These are phyloP conservation scores for Oligia latruncula DNA, from an alignment of 2,888 invertebrate species.

Conservation along the genomic window DNA sequence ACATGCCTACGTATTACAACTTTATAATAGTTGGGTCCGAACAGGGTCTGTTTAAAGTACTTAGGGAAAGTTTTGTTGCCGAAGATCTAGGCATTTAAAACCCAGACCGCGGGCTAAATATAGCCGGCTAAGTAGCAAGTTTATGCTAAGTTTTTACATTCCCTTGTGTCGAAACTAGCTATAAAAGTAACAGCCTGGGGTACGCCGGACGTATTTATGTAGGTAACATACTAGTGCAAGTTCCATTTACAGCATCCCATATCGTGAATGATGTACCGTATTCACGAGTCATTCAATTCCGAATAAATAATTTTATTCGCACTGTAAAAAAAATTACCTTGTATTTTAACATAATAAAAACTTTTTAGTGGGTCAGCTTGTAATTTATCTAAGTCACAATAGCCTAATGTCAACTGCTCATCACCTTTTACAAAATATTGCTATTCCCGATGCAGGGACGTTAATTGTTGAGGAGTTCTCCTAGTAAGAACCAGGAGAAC, in stretches of 20 bases:
- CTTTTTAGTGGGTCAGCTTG: too few relatives aligned
- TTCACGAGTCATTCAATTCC: background rate
- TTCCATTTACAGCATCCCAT: background rate
- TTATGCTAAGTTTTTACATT: slow-evolving; percentile 4
- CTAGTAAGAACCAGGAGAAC: too few relatives aligned
- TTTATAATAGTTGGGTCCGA: background rate
- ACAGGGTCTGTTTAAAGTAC: slow-evolving; percentile 13
- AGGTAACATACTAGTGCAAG: background rate
- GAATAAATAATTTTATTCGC: background rate
- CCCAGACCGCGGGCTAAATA: background rate
- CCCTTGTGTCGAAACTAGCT: background rate
- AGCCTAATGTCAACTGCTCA: too few relatives aligned
- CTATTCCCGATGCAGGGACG: too few relatives aligned
- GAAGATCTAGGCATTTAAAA: background rate
- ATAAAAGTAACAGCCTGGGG: background rate
- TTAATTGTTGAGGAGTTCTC: too few relatives aligned
- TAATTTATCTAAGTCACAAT: too few relatives aligned
- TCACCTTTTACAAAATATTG: too few relatives aligned
- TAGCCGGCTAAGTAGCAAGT: background rate
- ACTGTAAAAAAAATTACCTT: slow-evolving; percentile 7
- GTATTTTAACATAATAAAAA: background rate
- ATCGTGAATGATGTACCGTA: background rate
- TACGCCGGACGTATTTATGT: background rate
- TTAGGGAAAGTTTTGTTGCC: background rate
- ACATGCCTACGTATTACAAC: background rate